These are phyloP conservation scores for Botia almorhae DNA, from an alignment of 2,797 vertebrate species.

Conservation along the genomic window DNA sequence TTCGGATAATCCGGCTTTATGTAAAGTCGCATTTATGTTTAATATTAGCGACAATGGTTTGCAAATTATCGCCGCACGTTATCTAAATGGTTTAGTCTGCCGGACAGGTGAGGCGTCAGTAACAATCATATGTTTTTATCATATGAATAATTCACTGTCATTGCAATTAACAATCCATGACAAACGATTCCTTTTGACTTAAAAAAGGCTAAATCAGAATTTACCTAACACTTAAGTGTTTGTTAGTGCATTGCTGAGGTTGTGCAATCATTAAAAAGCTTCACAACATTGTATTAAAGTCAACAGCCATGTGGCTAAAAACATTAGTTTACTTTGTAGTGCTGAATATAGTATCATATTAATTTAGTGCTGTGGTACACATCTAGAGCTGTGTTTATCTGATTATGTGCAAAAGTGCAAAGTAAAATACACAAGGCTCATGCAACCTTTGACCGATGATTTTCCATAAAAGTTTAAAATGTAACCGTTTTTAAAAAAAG, in stretches of 20 bases:
- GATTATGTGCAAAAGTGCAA: background rate
- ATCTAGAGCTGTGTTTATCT: background rate
- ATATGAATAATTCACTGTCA: slow-evolving; percentile 24
- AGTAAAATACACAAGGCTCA: background rate
- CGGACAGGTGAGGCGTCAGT: slow-evolving; percentile 69
- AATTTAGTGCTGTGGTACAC: background rate
- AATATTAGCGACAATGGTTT: background rate
- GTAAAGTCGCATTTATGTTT: background rate
- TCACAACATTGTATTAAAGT: too few relatives aligned
- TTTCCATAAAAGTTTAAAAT: too few relatives aligned
- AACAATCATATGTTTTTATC: slow-evolving; percentile 57
- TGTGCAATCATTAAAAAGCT: background rate
- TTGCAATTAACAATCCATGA: background rate
- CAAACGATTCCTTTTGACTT: background rate
- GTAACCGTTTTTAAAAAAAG: too few relatives aligned
- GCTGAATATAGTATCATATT: slow-evolving; percentile 5
- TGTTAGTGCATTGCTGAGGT: background rate
- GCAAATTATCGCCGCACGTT: background rate
- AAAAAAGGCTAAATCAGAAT: background rate
- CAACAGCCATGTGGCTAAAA: too few relatives aligned
- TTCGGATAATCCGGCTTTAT: background rate
- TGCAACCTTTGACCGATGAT: background rate
- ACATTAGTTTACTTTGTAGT: slow-evolving; percentile 64
- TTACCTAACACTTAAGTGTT: background rate
- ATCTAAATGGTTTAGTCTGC: slow-evolving; percentile 42